Evolutionary conservation across 2,888 invertebrate species (phyloP).

Genomic region (Desoria tigrina): DNA sequence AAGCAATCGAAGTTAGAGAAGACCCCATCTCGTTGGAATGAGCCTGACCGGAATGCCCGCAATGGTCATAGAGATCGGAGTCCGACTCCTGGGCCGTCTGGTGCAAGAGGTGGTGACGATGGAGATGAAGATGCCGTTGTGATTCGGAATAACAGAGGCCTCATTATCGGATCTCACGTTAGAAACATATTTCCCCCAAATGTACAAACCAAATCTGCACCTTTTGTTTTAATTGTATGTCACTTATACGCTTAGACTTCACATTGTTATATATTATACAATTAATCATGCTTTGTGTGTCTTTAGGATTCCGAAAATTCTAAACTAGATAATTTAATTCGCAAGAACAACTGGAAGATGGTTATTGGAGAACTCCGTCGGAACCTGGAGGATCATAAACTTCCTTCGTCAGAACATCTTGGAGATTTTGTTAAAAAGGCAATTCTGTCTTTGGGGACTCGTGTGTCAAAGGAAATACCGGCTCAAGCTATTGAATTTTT

Average conservation of each 20-base stretch:
- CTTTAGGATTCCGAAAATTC: not conserved
- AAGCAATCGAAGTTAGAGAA: too few species aligned
- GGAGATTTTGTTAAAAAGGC: slow-evolving; percentile 10
- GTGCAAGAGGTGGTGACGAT: too few species aligned
- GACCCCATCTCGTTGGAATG: not conserved
- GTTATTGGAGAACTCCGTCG: not conserved
- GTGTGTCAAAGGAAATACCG: slow-evolving; percentile 14
- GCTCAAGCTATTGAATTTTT: slow-evolving; percentile 7
- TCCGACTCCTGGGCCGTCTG: too few species aligned
- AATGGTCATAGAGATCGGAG: too few species aligned
- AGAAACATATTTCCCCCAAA: too few species aligned
- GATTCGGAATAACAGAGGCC: too few species aligned
- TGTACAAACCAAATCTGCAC: too few species aligned
- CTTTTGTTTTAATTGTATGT: too few species aligned
- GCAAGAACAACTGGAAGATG: slow-evolving; percentile 5
- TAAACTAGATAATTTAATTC: not conserved
- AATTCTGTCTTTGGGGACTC: slow-evolving; percentile 11
- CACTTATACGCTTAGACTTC: too few species aligned
- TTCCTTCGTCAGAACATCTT: not conserved
- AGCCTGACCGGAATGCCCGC: not conserved
- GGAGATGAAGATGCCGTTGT: too few species aligned
- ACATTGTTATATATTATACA: too few species aligned
- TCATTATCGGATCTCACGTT: too few species aligned
- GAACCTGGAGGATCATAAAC: not conserved
- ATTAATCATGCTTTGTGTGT: not conserved